Evolutionary conservation across 2,113 vertebrate genomes (phyloP), one percentile per base, ranked within the genome.

Genomic region (Pelodiscus sinensis): DNA sequence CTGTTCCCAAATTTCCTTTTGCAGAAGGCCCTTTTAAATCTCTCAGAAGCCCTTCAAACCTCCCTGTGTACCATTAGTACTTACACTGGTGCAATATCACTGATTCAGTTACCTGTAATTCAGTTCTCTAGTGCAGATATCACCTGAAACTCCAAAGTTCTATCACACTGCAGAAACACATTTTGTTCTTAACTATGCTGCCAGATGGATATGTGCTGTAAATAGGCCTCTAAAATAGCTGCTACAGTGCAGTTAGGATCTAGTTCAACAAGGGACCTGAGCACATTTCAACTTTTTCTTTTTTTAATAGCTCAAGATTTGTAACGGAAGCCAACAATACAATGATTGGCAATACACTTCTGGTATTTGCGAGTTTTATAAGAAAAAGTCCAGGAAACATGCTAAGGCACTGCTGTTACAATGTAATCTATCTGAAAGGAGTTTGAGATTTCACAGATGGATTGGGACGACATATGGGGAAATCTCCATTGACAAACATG

Each of bases 161-260:
- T 35, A 89, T 22, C 90, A 93, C 31, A 52, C 13, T 50, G 24
- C 81, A 91, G 73, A 78, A 83, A 85, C 4, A 73, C 83, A 65
- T 73, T 73, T 24, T 10, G 79, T 82, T 86, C 77, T 91, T 57
- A 84, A 60, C 56, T 86, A 92, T 65, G 60, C n/a, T 24, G 86
- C 80, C 89, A 27, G 50, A 87, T 50, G 8, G 27, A 71, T 86
- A 10, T 14, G 15, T 18, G n/a, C 68, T 88, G 94, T 79, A 96
- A 96, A 81, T 35, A 94, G 60, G 84, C 84, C 68, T 52, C 84
- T 92, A 88, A 93, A n/a, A 55, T 55, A 29, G 51, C 16, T 18
- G 6, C 78, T 55, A 29, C 19, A 92, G 92, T 75, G 81, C 95
- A 92, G 81, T 92, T 92, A 87, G 73, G 65, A 71, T 35, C n/a